Conservation (phyloP, 1,140 invertebrate genomes). For the Pinna nobilis region DNA sequence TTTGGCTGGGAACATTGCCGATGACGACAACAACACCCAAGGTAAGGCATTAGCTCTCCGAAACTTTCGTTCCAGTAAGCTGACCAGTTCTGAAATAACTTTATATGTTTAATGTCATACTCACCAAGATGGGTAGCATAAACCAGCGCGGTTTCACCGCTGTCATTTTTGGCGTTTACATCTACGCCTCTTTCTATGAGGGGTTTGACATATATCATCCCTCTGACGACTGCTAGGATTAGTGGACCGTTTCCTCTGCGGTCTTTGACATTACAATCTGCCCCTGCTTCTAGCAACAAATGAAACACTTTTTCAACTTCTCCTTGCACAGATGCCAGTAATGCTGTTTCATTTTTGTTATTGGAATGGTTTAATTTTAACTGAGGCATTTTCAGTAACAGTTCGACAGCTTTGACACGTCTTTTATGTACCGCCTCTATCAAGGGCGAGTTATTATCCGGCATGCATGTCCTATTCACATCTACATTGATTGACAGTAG, state of each 20-base stretch:
- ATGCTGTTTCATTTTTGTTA: constrained; percentile 36
- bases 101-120: no score
- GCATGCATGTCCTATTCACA: constrained; percentile 39
- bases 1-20: not conserved
- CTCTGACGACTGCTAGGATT: constrained; percentile 43
- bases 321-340: constrained; percentile 40
- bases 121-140: constrained; percentile 64
- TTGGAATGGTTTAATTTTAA: constrained; percentile 46
- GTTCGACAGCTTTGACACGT: constrained; percentile 31
- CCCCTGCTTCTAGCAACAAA: constrained; percentile 38
- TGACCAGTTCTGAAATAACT: not conserved
- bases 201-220: constrained; percentile 41
- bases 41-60: not conserved
- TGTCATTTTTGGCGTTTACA: constrained; percentile 45
- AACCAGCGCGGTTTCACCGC: constrained; percentile 51
- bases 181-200: constrained; percentile 51
- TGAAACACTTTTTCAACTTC: constrained; percentile 33
- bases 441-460: constrained; percentile 35
- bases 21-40: not conserved
- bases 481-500: constrained; percentile 32
- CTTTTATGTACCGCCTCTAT: constrained; percentile 49
- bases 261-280: constrained; percentile 30
- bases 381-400: constrained; percentile 33
- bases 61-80: not conserved
- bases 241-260: constrained; percentile 39